Evolutionary conservation across 2,888 invertebrate species (phyloP).

Genomic region (Caenorhabditis panamensis): DNA sequence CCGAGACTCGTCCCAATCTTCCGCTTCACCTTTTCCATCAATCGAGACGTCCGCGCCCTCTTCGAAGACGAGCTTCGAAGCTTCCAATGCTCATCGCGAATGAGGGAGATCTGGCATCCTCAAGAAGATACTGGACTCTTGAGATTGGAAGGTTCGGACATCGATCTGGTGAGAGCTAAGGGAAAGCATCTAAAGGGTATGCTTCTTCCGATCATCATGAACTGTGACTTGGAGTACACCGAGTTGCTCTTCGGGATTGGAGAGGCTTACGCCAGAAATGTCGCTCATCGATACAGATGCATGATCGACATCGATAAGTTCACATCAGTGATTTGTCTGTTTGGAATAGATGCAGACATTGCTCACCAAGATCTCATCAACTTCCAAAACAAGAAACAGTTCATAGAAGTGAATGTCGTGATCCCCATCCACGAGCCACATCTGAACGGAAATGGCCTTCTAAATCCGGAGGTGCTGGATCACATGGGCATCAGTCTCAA

Average conservation of each 20-base stretch:
- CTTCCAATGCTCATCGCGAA: no score
- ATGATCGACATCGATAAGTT: background rate
- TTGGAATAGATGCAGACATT: background rate
- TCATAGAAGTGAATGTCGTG: background rate
- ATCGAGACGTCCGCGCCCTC: no score
- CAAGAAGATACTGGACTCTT: no score
- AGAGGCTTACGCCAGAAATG: background rate
- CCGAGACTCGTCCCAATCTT: no score
- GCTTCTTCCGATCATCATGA: background rate
- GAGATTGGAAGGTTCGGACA: no score
- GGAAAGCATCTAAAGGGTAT: background rate
- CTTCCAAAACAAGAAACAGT: background rate
- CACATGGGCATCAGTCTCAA: no score
- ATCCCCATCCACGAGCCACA: background rate
- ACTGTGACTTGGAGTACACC: background rate
- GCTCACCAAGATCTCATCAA: no score
- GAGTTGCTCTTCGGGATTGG: background rate
- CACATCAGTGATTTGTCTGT: background rate
- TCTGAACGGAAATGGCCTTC: no score
- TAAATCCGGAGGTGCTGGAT: no score
- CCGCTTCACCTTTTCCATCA: no score
- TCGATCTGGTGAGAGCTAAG: background rate
- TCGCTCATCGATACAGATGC: background rate
- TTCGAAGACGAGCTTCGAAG: no score
- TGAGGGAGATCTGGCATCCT: no score